Evolutionary conservation across 1,140 invertebrate genomes (phyloP).

Genomic region (Cotesia typhae): DNA sequence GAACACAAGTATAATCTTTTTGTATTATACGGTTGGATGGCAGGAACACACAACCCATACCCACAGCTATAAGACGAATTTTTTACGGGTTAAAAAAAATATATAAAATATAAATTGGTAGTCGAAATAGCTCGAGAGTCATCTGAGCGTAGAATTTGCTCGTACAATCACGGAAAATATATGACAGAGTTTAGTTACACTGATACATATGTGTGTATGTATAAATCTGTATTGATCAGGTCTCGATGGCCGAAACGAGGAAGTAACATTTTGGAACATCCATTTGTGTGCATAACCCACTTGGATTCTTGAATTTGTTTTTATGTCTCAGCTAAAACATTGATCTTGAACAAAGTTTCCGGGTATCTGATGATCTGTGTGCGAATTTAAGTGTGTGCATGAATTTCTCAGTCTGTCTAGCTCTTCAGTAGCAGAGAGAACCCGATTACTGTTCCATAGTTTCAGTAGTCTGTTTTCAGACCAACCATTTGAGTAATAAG

Average conservation of each 20-base stretch:
- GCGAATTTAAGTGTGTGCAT: too few relatives aligned
- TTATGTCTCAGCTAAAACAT: not conserved
- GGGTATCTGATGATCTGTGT: conserved; percentile 2
- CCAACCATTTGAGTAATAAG: conserved; percentile 6
- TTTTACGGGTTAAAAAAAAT: not conserved
- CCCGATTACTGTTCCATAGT: too few relatives aligned
- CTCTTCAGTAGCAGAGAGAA: too few relatives aligned
- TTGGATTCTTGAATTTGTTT: not conserved
- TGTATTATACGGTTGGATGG: conserved; percentile 9
- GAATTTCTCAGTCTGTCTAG: too few relatives aligned
- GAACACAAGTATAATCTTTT: conserved; percentile 6
- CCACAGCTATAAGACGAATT: not conserved
- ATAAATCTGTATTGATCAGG: conserved; percentile 8
- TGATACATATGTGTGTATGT: too few relatives aligned
- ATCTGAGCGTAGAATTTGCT: conserved; percentile 20
- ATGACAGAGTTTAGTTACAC: not conserved
- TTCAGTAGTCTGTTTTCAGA: too few relatives aligned
- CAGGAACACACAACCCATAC: not conserved
- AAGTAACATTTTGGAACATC: not conserved
- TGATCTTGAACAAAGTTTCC: conserved; percentile 25
- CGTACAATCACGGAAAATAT: conserved; percentile 20
- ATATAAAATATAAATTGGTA: not conserved
- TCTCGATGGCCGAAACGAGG: not conserved
- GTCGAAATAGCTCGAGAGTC: conserved; percentile 16
- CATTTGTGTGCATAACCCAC: not conserved